phyloP scores from a whole-genome alignment of 2,113 vertebrate species.

The Theristicus caerulescens region DNA sequence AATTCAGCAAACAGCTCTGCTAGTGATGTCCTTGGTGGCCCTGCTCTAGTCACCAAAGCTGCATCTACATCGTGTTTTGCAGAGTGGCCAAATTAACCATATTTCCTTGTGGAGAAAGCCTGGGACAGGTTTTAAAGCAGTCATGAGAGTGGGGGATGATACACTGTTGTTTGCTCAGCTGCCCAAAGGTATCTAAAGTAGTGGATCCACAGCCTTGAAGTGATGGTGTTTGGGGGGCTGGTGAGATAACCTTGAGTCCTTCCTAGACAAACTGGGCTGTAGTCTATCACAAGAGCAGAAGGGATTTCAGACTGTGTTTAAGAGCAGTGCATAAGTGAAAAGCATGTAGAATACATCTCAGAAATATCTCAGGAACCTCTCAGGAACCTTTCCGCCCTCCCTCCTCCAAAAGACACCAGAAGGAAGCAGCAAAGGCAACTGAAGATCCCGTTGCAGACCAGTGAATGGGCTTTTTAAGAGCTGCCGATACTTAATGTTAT shows the following conservation, averaged over 20 bases:
- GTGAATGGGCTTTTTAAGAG: not conserved
- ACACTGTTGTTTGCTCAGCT: not conserved
- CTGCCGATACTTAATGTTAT: fast-evolving
- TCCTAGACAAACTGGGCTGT: not conserved
- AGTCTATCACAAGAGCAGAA: not conserved
- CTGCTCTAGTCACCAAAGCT: not conserved
- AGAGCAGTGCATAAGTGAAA: not conserved
- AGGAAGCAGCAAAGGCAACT: not conserved
- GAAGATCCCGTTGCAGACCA: fast-evolving
- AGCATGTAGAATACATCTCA: fast-evolving
- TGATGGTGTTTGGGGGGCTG: not conserved
- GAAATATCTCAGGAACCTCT: not conserved
- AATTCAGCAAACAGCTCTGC: not conserved
- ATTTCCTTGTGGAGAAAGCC: not conserved
- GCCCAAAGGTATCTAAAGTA: not conserved
- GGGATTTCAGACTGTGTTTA: not conserved
- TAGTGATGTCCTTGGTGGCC: not conserved
- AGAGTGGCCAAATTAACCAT: fast-evolving
- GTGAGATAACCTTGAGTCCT: not conserved
- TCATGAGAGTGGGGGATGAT: fast-evolving
- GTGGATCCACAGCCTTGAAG: too few species aligned
- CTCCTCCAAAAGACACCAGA: not conserved
- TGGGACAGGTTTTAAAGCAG: not conserved
- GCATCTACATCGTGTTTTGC: fast-evolving
- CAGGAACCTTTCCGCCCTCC: not conserved